phyloP scores from a whole-genome alignment of 2,888 invertebrate genomes.

The Lasius fuliginosus region DNA sequence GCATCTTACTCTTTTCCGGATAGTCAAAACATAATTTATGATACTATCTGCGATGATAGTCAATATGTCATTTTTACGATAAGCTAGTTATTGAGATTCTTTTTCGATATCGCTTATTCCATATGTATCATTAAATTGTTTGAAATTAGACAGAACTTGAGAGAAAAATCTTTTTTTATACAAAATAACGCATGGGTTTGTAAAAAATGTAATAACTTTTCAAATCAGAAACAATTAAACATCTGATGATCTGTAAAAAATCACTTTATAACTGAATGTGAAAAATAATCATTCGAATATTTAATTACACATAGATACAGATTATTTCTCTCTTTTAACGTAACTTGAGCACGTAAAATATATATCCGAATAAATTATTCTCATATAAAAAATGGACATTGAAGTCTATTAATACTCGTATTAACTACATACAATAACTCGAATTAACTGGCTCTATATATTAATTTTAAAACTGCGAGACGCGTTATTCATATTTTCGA shows the following conservation, averaged over 20 bases:
- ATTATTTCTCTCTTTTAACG: background rate
- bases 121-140: background rate
- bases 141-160: background rate
- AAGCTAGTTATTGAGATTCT: background rate
- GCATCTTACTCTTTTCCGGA: background rate
- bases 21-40: background rate
- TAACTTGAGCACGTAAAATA: background rate
- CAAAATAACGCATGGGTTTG: background rate
- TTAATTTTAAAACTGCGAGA: background rate
- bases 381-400: background rate
- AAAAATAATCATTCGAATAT: background rate
- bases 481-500: background rate
- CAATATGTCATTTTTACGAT: conserved; percentile 12
- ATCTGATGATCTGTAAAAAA: no score
- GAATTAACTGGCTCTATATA: background rate
- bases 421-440: background rate
- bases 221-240: background rate
- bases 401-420: background rate
- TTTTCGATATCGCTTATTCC: background rate
- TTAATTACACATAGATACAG: background rate
- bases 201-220: background rate
- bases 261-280: background rate
- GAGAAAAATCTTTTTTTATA: background rate
- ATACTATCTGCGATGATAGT: no score
- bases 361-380: background rate